phyloP scores from a whole-genome alignment of 2,888 invertebrate genomes.

The Gisinianus flammeolus region DNA sequence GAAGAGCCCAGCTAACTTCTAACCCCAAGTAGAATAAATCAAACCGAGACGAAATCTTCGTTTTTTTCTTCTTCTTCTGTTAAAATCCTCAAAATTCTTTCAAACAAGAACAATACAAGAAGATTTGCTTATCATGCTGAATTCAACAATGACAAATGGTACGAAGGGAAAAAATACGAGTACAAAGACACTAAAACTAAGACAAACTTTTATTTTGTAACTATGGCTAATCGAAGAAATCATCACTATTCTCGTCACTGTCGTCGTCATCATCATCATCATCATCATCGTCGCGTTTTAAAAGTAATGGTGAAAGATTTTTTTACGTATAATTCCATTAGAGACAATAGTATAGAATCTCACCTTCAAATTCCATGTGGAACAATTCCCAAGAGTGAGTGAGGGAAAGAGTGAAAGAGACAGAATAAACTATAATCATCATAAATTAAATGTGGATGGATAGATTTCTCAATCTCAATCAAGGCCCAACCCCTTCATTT shows the following conservation, averaged over 20 bases:
- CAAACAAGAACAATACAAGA: not conserved
- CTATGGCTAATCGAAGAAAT: not conserved
- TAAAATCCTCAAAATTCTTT: conserved; percentile 6
- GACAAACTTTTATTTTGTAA: not conserved
- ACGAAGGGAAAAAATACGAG: not conserved
- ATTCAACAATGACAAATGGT: not conserved
- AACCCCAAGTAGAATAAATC: too few relatives aligned
- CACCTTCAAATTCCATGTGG: conserved; percentile 20
- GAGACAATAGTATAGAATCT: conserved; percentile 2
- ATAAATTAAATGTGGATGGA: conserved; percentile 38
- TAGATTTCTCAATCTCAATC: conserved; percentile 33
- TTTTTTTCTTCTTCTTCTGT: not conserved
- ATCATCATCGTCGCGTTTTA: too few relatives aligned
- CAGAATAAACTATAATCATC: conserved; percentile 36
- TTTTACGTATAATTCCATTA: not conserved
- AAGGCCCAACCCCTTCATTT: conserved; percentile 21
- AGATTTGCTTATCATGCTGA: conserved; percentile 20
- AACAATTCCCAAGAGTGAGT: conserved; percentile 22
- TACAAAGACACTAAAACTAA: not conserved
- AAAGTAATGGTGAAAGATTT: too few relatives aligned
- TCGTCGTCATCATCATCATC: too few relatives aligned
- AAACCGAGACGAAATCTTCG: conserved; percentile 1
- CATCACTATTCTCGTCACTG: not conserved
- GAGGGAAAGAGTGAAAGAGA: too few relatives aligned
- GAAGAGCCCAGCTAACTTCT: too few relatives aligned